These are phyloP conservation scores for Agrypnus murinus DNA, from an alignment of 2,888 invertebrate genomes.

Conservation along the genomic window DNA sequence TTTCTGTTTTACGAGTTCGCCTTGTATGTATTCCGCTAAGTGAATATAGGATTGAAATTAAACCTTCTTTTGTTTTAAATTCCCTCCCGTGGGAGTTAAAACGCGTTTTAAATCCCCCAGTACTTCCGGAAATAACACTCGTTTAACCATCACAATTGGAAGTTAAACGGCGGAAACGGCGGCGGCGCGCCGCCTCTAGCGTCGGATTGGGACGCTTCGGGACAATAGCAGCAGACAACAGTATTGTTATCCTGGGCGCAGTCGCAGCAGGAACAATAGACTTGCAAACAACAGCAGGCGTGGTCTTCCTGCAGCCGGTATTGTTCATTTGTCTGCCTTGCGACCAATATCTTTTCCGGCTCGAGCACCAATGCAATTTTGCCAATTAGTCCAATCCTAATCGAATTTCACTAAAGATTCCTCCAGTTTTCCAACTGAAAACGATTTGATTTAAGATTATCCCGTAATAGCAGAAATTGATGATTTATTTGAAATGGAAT, in stretches of 20 bases:
- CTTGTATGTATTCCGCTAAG: too few species aligned
- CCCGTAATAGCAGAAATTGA: too few species aligned
- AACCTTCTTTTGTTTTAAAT: too few species aligned
- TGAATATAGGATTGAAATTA: too few species aligned
- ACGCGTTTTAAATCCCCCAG: not conserved
- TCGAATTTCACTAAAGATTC: not conserved
- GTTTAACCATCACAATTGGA: slow-evolving; percentile 58
- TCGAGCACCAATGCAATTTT: slow-evolving; percentile 44
- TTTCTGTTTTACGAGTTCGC: too few species aligned
- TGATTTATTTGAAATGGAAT: too few species aligned
- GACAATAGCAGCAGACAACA: slow-evolving; percentile 69
- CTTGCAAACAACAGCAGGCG: slow-evolving; percentile 70
- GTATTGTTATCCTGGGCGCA: slow-evolving; percentile 69
- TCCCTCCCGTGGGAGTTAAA: too few species aligned
- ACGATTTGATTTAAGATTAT: too few species aligned
- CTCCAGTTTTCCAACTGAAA: not conserved
- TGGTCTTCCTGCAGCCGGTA: slow-evolving; percentile 67
- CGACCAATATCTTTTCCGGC: slow-evolving; percentile 57
- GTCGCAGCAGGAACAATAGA: slow-evolving; percentile 69
- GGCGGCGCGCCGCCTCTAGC: slow-evolving; percentile 68
- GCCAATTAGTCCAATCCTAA: slow-evolving; percentile 37
- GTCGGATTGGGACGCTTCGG: slow-evolving; percentile 69
- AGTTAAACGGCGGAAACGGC: slow-evolving; percentile 57
- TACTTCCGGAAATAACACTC: slow-evolving; percentile 43
- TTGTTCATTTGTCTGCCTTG: slow-evolving; percentile 70